A percentile compares a stretch with the other conserved stretches of the same genome.
These are phyloP conservation scores for Phlogophora meticulosa DNA, from an alignment of 2,888 invertebrate genomes.

Conservation along the genomic window DNA sequence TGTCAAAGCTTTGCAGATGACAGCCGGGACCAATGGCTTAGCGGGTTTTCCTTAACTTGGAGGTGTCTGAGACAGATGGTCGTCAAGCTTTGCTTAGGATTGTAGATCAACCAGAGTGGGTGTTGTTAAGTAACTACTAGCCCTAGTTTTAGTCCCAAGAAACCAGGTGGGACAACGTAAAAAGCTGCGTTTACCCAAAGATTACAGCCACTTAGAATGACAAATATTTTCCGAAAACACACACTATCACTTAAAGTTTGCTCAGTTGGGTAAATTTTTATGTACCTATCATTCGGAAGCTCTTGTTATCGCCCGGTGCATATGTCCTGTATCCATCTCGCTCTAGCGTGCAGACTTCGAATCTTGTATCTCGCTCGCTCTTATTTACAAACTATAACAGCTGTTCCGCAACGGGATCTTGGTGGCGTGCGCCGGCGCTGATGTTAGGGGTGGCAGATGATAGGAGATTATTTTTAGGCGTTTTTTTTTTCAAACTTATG, in stretches of 20 bases:
- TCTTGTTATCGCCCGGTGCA: constrained; percentile 45
- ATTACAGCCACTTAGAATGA: constrained; percentile 34
- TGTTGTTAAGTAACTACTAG: too few relatives aligned
- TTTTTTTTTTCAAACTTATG: not conserved
- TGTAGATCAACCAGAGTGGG: too few relatives aligned
- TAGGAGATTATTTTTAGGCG: constrained; percentile 22
- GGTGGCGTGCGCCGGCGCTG: constrained; percentile 75
- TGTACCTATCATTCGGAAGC: constrained; percentile 48
- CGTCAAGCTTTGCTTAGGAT: too few relatives aligned
- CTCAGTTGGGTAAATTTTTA: constrained; percentile 54
- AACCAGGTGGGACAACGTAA: constrained; percentile 10
- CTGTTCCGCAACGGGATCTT: constrained; percentile 86
- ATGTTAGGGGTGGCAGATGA: constrained; percentile 66
- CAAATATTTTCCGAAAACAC: constrained; percentile 49
- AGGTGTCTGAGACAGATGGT: too few relatives aligned
- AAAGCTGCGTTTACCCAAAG: constrained; percentile 14
- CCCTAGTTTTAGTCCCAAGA: too few relatives aligned
- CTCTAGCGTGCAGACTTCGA: constrained; percentile 36
- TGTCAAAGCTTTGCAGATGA: too few relatives aligned
- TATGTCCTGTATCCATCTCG: constrained; percentile 57
- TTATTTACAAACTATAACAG: constrained; percentile 79
- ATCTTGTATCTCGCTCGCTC: constrained; percentile 67
- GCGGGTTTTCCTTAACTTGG: too few relatives aligned
- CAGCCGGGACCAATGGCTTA: too few relatives aligned
- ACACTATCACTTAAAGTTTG: constrained; percentile 40